These are phyloP conservation scores for Peromyscus nudipes DNA, from an alignment of 2,797 vertebrate species.

Conservation along the genomic window DNA sequence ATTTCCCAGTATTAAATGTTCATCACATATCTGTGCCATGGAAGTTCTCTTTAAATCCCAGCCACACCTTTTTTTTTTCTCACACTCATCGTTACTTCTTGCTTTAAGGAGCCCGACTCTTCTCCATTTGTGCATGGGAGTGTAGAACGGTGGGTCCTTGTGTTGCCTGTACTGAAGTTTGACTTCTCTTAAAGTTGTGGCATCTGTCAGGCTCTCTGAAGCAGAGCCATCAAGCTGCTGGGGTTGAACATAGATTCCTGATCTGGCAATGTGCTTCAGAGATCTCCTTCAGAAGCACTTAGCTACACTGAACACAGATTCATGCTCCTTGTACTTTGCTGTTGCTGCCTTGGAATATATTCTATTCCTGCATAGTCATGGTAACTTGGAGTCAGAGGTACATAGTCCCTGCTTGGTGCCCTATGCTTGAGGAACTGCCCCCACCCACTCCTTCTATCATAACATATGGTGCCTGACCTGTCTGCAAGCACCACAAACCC, in stretches of 20 bases:
- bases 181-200: conserved; percentile 70
- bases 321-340: conserved; percentile 67
- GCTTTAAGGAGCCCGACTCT: conserved; percentile 58
- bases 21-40: conserved; percentile 53
- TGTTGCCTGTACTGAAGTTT: conserved; percentile 75
- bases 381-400: conserved; percentile 63
- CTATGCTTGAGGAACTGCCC: conserved; percentile 46
- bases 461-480: neutral
- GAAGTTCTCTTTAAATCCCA: conserved; percentile 52
- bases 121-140: conserved; percentile 67
- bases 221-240: conserved; percentile 80
- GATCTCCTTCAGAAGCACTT: conserved; percentile 79
- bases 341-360: conserved; percentile 44
- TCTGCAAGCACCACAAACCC: neutral
- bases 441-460: neutral
- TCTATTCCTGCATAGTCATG: conserved; percentile 62
- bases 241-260: neutral
- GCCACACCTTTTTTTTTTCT: neutral
- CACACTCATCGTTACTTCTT: neutral
- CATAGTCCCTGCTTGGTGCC: neutral
- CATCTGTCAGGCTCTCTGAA: conserved; percentile 83
- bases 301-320: conserved; percentile 81
- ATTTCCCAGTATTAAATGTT: conserved; percentile 57
- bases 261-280: conserved; percentile 76
- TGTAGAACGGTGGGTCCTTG: neutral